Evolutionary conservation across 2,113 vertebrate genomes (phyloP).

Genomic region (Campylomormyrus tamandua): DNA sequence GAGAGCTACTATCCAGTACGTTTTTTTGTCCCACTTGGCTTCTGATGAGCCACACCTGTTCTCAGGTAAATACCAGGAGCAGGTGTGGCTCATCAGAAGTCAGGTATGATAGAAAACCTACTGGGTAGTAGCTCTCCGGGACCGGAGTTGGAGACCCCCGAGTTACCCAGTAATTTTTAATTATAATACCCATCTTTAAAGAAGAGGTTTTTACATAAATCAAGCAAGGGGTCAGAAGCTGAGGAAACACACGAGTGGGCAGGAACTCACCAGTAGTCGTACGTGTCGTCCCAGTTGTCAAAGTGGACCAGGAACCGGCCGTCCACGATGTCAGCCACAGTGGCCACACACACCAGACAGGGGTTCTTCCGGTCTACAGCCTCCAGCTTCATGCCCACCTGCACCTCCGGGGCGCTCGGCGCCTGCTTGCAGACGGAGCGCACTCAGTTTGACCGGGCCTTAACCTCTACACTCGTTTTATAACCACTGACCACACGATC

Average conservation of each 20-base stretch:
- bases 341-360: constrained; percentile 62
- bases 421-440: constrained; percentile 26
- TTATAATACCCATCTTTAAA: neutral
- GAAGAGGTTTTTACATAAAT: neutral
- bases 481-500: neutral
- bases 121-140: too few relatives aligned
- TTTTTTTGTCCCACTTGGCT: too few relatives aligned
- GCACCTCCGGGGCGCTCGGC: constrained; percentile 37
- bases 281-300: constrained; percentile 70
- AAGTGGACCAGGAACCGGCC: constrained; percentile 64
- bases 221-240: neutral
- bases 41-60: too few relatives aligned
- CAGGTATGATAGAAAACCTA: too few relatives aligned
- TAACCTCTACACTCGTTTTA: neutral
- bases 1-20: too few relatives aligned
- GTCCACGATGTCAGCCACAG: constrained; percentile 54
- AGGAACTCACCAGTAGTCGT: constrained; percentile 64
- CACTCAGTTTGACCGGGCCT: neutral
- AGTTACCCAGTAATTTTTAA: neutral
- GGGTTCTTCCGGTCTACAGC: constrained; percentile 68
- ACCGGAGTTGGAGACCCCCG: too few relatives aligned
- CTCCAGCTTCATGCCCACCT: constrained; percentile 64
- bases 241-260: too few relatives aligned
- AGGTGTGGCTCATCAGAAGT: too few relatives aligned
- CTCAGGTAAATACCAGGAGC: too few relatives aligned